These are phyloP conservation scores for Spilosoma lubricipeda DNA, from an alignment of 2,888 invertebrate species.

Conservation along the genomic window DNA sequence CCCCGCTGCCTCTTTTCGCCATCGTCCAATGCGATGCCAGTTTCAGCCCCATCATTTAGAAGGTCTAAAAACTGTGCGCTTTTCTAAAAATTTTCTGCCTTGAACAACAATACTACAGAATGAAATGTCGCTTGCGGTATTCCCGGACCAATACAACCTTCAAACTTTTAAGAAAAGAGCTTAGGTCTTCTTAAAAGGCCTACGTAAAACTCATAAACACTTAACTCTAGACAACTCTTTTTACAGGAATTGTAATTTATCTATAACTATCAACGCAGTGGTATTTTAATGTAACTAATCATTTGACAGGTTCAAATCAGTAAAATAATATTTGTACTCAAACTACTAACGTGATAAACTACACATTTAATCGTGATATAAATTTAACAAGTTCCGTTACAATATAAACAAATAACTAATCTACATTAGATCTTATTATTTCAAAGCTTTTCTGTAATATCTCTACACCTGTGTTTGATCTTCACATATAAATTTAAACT, in stretches of 20 bases:
- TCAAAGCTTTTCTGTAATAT: conserved; percentile 27
- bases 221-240: not conserved
- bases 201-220: too few relatives aligned
- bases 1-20: too few relatives aligned
- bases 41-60: too few relatives aligned
- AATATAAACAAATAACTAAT: conserved; percentile 47
- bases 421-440: conserved; percentile 35
- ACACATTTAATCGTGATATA: not conserved
- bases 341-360: not conserved
- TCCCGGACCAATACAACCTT: too few relatives aligned
- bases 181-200: too few relatives aligned
- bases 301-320: not conserved
- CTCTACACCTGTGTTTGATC: conserved; percentile 69
- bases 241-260: not conserved
- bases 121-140: too few relatives aligned
- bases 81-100: too few relatives aligned
- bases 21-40: too few relatives aligned
- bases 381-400: conserved; percentile 42
- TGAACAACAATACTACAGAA: too few relatives aligned
- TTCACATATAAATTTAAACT: conserved; percentile 66
- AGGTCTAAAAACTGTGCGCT: too few relatives aligned
- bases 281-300: not conserved
- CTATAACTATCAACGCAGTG: not conserved
- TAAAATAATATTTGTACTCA: conserved; percentile 1
- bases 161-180: too few relatives aligned